Conservation (phyloP, 2,113 vertebrate species). For the Pelecanus crispus region DNA sequence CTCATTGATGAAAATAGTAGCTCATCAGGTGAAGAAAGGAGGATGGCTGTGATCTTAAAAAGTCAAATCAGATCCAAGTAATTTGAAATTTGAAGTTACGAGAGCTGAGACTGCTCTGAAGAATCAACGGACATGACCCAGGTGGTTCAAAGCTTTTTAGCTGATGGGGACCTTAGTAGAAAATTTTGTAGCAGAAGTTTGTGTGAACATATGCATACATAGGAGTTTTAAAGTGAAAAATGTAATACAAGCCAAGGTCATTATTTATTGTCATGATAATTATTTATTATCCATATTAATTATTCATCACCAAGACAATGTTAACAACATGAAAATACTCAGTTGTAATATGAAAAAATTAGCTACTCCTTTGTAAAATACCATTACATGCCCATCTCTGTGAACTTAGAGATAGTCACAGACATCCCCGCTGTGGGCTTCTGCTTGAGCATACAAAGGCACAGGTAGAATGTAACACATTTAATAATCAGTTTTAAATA, state of each 20-base stretch:
- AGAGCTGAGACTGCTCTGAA: background rate
- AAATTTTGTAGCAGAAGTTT: background rate
- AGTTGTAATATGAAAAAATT: background rate
- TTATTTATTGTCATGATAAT: background rate
- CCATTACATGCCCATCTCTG: fast-evolving
- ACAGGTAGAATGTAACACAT: background rate
- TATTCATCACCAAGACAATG: background rate
- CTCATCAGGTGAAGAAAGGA: background rate
- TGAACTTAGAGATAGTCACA: background rate
- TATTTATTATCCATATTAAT: background rate
- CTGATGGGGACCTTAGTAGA: background rate
- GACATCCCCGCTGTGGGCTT: background rate
- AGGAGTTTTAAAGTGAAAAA: background rate
- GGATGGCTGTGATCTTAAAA: background rate
- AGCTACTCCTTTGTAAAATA: background rate
- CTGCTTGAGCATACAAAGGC: background rate
- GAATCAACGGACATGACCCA: background rate
- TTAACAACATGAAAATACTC: background rate
- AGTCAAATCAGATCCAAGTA: background rate
- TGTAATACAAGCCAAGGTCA: background rate
- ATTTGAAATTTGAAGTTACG: background rate
- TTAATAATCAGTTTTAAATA: background rate
- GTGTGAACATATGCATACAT: background rate
- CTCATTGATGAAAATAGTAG: background rate
- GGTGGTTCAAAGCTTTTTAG: background rate